phyloP scores from a whole-genome alignment of 2,888 invertebrate species.

The Diaperis boleti region DNA sequence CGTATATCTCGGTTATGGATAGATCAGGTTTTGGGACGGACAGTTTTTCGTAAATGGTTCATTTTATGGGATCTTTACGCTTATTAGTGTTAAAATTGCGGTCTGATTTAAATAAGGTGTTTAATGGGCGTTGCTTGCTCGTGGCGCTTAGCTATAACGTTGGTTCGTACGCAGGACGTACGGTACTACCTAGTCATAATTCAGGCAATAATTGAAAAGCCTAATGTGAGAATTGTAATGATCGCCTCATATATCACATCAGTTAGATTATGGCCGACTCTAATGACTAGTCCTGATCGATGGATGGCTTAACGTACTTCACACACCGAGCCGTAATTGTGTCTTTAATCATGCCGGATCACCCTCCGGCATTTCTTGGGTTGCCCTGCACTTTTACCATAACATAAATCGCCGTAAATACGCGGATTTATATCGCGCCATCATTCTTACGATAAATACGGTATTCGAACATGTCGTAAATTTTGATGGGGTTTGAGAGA shows the following conservation, averaged over 20 bases:
- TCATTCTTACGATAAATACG: conserved; percentile 38
- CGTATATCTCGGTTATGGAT: conserved; percentile 12
- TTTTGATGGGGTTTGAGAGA: conserved; percentile 14
- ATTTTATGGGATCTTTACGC: conserved; percentile 19
- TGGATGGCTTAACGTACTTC: conserved; percentile 42
- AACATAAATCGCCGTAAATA: conserved; percentile 43
- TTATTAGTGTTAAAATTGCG: conserved; percentile 21
- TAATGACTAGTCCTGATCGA: conserved; percentile 44
- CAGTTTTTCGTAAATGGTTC: conserved; percentile 16
- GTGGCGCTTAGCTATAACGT: conserved; percentile 17
- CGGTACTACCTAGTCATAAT: conserved; percentile 36
- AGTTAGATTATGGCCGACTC: conserved; percentile 42
- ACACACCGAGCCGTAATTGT: conserved; percentile 42
- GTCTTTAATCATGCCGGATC: conserved; percentile 43
- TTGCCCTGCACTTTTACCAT: conserved; percentile 38
- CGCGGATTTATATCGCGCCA: conserved; percentile 39
- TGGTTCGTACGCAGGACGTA: conserved; percentile 29
- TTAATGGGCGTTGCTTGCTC: conserved; percentile 31
- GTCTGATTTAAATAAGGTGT: conserved; percentile 35
- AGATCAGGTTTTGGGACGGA: conserved; percentile 16
- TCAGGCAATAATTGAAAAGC: conserved; percentile 44
- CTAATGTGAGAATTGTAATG: conserved; percentile 46
- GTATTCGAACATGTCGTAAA: conserved; percentile 30
- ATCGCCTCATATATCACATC: conserved; percentile 45
- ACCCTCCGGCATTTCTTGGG: conserved; percentile 27